Evolutionary conservation across 2,888 invertebrate species (phyloP), one percentile per base, ranked within the genome.

Genomic region (Melolontha melolontha): DNA sequence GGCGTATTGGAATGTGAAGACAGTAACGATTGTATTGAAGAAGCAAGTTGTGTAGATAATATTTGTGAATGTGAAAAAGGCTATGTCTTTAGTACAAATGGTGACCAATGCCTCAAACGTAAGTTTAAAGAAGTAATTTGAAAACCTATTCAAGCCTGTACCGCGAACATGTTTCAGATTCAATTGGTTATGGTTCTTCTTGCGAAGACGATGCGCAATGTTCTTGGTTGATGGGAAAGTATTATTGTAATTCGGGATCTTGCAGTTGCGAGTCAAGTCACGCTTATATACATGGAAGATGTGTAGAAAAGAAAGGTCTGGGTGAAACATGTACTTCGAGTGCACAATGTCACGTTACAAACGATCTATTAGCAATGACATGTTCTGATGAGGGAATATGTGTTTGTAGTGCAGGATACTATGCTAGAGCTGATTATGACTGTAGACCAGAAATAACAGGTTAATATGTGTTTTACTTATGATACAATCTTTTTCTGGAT

Each of bases 121-220:
- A 69, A 52, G 42, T 40, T 39, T 39, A 27, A 0, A 64, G 8
- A 11, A 66, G 14, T 64, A 39, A 16, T n/a, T 50, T 40, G 2
- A 12, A 47, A 52, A 40, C 16, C 6, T 5, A 16, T 54, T n/a
- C 1, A 22, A 50, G 7, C 10, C 12, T 51, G 5, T 12, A 16
- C 6, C 12, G 7, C 11, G 0, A 29, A 5, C 12, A 40, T 22
- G 7, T 57, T 57, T 10, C 34, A 69, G 68, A 65, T 54, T 50
- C 52, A 27, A 51, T 69, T 57, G 65, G 62, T 16, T 65, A 52
- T 17, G 59, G 22, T 0, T 17, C 65, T 7, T 12, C 51, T 39
- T 69, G 68, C 10, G 65, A 17, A 11, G 68, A 69, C 11, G 68
- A 69, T 14, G 27, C 51, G 12, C 68, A 69, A 52, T 69, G 68